Evolutionary conservation across 2,888 invertebrate genomes (phyloP).

Genomic region (Gortyna flavago): DNA sequence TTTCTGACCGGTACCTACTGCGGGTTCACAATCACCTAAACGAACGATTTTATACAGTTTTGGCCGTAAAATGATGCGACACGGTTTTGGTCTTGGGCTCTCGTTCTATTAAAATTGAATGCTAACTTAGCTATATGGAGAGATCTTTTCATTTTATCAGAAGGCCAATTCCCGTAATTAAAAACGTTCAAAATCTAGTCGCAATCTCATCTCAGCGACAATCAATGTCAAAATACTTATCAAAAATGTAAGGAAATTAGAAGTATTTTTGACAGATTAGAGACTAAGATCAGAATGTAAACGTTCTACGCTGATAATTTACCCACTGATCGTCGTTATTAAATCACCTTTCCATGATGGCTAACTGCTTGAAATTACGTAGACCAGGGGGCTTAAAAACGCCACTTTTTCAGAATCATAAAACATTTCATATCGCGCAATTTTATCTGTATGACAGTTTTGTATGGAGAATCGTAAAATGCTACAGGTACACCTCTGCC

Average conservation of each 20-base stretch:
- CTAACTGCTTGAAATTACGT: neutral
- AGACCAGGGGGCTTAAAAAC: too few species aligned
- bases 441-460: too few species aligned
- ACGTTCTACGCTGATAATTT: too few species aligned
- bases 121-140: neutral
- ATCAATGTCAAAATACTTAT: neutral
- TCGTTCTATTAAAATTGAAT: neutral
- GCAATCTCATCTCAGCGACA: neutral
- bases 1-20: neutral
- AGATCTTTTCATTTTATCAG: neutral
- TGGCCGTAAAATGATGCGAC: neutral
- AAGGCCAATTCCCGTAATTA: neutral
- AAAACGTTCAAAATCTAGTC: neutral
- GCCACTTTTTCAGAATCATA: too few species aligned
- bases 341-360: neutral
- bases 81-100: neutral
- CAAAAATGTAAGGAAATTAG: neutral
- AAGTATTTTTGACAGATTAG: too few species aligned
- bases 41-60: neutral
- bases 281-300: too few species aligned
- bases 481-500: too few species aligned
- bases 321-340: neutral
- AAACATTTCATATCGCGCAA: too few species aligned
- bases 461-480: too few species aligned
- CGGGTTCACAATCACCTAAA: neutral